Evolutionary conservation across 1,140 invertebrate genomes (phyloP).

Genomic region (Drosophila sturtevanti): DNA sequence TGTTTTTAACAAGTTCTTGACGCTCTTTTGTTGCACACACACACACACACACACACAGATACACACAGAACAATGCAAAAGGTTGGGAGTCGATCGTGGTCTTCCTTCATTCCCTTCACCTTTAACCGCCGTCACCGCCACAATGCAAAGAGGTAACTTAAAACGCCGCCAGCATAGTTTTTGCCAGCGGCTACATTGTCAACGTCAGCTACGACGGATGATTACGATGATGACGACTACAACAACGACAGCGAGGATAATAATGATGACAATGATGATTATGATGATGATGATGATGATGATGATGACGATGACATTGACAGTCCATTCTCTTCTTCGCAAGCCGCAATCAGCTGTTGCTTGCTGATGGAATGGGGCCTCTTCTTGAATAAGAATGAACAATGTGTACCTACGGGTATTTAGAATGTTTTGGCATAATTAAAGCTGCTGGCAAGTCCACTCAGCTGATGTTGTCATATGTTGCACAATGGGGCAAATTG

Average conservation of each 20-base stretch:
- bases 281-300: conserved; percentile 43
- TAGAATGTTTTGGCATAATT: conserved; percentile 74
- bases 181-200: conserved; percentile 46
- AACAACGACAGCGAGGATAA: conserved; percentile 52
- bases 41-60: not conserved
- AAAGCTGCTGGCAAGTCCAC: conserved; percentile 63
- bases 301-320: conserved; percentile 46
- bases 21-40: conserved; percentile 64
- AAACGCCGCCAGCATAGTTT: conserved; percentile 58
- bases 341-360: conserved; percentile 45
- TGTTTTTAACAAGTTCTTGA: conserved; percentile 71
- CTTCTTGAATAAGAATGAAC: not conserved
- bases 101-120: conserved; percentile 15
- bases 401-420: conserved; percentile 59
- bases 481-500: not conserved
- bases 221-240: conserved; percentile 28
- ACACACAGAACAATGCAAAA: conserved; percentile 63
- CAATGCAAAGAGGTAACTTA: conserved; percentile 34
- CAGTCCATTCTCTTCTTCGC: conserved; percentile 23
- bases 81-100: conserved; percentile 47
- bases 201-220: conserved; percentile 59
- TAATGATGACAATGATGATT: conserved; percentile 10
- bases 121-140: not conserved
- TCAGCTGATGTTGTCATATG: conserved; percentile 58
- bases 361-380: conserved; percentile 52